Evolutionary conservation across 1,140 invertebrate species (phyloP), one percentile per base, ranked within the genome.

Genomic region (Macrostomum lignano): DNA sequence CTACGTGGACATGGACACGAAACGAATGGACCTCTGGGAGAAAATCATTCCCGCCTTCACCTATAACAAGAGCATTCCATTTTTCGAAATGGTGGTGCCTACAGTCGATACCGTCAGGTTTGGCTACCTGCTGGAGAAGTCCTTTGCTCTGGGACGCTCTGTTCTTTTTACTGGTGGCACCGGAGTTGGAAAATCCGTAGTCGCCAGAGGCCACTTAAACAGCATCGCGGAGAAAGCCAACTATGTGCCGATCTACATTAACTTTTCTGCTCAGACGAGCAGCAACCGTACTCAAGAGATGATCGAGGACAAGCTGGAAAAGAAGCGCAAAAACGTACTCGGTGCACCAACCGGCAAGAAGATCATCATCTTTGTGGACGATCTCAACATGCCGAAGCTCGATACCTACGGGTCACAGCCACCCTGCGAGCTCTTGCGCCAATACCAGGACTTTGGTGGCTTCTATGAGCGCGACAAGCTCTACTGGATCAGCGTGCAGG

Each of bases 261-360:
- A 77, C 46, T 79, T 81, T 55, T 79, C 74, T 0, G 75, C 75
- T 0, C 75, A 79, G 58, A 82, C 75, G 0, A 74, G 67, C 44
- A 78, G 74, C 41, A 44, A 46, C 28, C 41, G 55, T 26, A 58
- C 53, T 17, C 57, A 60, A 40, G 55, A 58, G 33, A 60, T 60
- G 52, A 55, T 60, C 38, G 57, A 58, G 40, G 36, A 39, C 5
- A 55, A 65, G 25, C 63, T 61, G 21, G 57, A 59, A 36, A 60
- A 60, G 38, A 46, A 48, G 30, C 41, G 51, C 21, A 60, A 59
- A 39, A 55, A 48, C 38, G 43, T 49, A 3, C 44, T 58, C 3
- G 55, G 53, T 10, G 13, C 32, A 10, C 17, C 32, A 3, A 25
- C 13, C 10, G 23, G 31, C 21, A 30, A 31, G 20, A 36, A 49